Evolutionary conservation across 2,113 vertebrate genomes (phyloP).

Genomic region (Tinamus guttatus): DNA sequence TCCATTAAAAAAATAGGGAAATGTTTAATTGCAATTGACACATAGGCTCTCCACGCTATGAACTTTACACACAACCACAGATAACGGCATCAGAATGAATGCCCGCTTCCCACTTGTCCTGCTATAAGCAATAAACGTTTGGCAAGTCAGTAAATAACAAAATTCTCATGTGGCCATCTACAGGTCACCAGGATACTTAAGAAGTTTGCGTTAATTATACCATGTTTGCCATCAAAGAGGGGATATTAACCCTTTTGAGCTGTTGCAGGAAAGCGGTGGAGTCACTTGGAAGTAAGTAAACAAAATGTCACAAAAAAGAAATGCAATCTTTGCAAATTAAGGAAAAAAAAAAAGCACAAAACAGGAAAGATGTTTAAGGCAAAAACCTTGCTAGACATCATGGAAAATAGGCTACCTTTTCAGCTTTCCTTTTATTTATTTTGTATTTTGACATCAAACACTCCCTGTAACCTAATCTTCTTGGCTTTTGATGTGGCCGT

Average conservation of each 20-base stretch:
- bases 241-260: conserved; percentile 40
- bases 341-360: neutral
- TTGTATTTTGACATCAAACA: conserved; percentile 76
- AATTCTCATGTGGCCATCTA: conserved; percentile 75
- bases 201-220: conserved; percentile 69
- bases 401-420: conserved; percentile 55
- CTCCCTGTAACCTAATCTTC: conserved; percentile 74
- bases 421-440: conserved; percentile 69
- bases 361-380: neutral
- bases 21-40: conserved; percentile 55
- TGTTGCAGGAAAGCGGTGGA: neutral
- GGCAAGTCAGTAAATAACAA: conserved; percentile 73
- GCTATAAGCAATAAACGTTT: conserved; percentile 64
- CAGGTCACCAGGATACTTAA: conserved; percentile 74
- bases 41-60: conserved; percentile 18
- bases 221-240: conserved; percentile 65
- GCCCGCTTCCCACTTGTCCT: conserved; percentile 62
- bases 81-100: conserved; percentile 60
- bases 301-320: neutral
- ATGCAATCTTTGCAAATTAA: conserved; percentile 1
- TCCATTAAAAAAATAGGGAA: neutral
- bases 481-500: conserved; percentile 75
- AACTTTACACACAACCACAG: conserved; percentile 18
- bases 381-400: neutral
- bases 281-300: neutral